phyloP scores from a whole-genome alignment of 1,140 invertebrate species.

The Amphibalanus amphitrite region DNA sequence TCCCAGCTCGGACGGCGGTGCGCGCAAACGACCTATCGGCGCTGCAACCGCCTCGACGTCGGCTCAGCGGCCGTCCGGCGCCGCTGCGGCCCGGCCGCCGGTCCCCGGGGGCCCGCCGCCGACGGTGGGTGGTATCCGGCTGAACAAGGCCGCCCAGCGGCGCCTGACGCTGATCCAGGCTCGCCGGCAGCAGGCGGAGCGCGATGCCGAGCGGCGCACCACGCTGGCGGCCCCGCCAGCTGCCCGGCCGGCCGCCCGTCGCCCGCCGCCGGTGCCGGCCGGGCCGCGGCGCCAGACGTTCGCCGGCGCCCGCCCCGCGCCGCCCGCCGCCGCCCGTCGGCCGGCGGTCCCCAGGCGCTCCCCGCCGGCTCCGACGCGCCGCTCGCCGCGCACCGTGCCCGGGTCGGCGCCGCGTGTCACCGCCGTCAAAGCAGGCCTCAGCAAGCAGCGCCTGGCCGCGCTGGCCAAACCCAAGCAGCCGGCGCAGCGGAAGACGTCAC shows the following conservation, averaged over 20 bases:
- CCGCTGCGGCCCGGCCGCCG: no score
- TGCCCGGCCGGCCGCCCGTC: no score
- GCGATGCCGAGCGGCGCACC: background rate
- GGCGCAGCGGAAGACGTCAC: background rate
- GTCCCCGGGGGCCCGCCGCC: no score
- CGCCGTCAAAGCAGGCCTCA: background rate
- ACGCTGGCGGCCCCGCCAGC: background rate
- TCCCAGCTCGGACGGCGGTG: no score
- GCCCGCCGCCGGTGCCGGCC: no score
- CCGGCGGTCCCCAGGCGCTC: background rate
- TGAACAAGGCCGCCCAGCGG: background rate
- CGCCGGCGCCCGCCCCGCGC: no score
- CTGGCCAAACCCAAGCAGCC: background rate
- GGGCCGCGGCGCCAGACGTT: no score
- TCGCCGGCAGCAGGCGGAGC: background rate
- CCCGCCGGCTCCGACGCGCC: no score
- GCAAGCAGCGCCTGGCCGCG: background rate
- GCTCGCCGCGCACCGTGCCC: background rate
- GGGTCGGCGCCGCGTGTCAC: background rate
- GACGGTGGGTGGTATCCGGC: background rate
- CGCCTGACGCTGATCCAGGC: background rate
- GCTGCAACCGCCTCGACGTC: no score
- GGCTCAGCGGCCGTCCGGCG: no score
- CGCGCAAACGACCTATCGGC: no score
- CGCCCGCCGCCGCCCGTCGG: no score